phyloP scores from a whole-genome alignment of 92 coral and sea anemone species.

The Umimayanthus chanpuru region DNA sequence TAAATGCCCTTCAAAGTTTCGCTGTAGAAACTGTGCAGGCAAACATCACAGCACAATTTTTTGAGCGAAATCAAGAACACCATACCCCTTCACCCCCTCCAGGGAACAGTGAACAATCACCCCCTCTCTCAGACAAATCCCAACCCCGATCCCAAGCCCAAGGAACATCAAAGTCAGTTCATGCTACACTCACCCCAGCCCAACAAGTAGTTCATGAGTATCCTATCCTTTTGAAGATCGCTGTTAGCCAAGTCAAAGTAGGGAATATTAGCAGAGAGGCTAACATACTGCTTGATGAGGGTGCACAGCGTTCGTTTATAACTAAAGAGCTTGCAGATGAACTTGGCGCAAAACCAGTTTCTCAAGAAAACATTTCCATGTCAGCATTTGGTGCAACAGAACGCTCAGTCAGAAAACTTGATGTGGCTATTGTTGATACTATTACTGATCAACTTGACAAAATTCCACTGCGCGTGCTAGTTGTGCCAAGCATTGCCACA shows the following conservation, averaged over 20 bases:
- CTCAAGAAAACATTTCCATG: neutral
- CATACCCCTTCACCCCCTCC: neutral
- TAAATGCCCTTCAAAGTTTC: constrained; percentile 33
- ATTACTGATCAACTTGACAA: constrained; percentile 37
- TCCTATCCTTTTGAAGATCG: neutral
- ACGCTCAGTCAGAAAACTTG: neutral
- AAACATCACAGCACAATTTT: constrained; percentile 40
- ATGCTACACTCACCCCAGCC: constrained; percentile 32
- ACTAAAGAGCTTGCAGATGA: neutral
- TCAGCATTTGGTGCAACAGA: constrained; percentile 5
- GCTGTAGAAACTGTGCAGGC: constrained; percentile 33
- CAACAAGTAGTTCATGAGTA: constrained; percentile 11
- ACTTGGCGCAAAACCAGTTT: neutral
- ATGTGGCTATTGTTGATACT: constrained; percentile 24
- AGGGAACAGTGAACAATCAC: neutral
- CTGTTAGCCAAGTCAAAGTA: neutral
- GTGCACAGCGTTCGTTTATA: neutral
- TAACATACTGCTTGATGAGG: neutral
- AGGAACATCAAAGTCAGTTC: neutral
- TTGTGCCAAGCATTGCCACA: constrained; percentile 57
- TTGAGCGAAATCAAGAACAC: neutral
- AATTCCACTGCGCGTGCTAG: constrained; percentile 33
- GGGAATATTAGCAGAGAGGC: neutral
- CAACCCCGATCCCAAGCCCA: neutral
- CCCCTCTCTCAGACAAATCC: neutral